Evolutionary conservation across 2,888 invertebrate species (phyloP).

Genomic region (Pyrrhopygopsis socrates): DNA sequence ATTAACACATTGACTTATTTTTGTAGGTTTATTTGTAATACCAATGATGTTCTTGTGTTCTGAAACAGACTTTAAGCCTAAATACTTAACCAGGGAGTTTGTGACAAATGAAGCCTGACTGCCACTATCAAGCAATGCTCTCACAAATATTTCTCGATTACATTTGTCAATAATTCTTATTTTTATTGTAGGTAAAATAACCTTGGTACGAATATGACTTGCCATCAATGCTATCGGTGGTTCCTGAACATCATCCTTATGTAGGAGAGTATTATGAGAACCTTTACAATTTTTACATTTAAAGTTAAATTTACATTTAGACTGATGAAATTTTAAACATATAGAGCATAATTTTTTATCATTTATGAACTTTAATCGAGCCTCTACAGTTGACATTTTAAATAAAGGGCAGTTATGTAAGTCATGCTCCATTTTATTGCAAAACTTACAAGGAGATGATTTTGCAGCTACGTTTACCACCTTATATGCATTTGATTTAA

Average conservation of each 20-base stretch:
- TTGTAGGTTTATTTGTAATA: slow-evolving; percentile 47
- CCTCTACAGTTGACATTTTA: not conserved
- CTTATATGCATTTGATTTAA: not conserved
- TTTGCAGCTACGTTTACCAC: not conserved
- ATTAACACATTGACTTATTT: slow-evolving; percentile 42
- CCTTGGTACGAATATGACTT: not conserved
- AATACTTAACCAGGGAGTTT: slow-evolving; percentile 32
- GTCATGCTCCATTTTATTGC: too few relatives aligned
- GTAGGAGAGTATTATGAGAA: too few relatives aligned
- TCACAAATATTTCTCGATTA: slow-evolving; percentile 52
- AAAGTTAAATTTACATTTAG: too few relatives aligned
- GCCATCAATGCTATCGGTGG: not conserved
- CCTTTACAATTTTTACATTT: too few relatives aligned
- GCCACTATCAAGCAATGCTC: slow-evolving; percentile 40
- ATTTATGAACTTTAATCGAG: not conserved
- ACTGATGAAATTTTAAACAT: too few relatives aligned
- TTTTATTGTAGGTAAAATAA: slow-evolving; percentile 30
- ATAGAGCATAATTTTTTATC: not conserved
- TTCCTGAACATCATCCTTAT: not conserved
- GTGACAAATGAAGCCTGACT: slow-evolving; percentile 45
- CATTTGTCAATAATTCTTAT: slow-evolving; percentile 31
- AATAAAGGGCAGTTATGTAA: not conserved
- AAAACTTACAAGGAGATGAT: too few relatives aligned
- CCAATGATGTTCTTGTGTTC: not conserved
- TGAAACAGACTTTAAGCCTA: not conserved